Conservation (phyloP, 2,888 invertebrate species). For the Idaea biselata region DNA sequence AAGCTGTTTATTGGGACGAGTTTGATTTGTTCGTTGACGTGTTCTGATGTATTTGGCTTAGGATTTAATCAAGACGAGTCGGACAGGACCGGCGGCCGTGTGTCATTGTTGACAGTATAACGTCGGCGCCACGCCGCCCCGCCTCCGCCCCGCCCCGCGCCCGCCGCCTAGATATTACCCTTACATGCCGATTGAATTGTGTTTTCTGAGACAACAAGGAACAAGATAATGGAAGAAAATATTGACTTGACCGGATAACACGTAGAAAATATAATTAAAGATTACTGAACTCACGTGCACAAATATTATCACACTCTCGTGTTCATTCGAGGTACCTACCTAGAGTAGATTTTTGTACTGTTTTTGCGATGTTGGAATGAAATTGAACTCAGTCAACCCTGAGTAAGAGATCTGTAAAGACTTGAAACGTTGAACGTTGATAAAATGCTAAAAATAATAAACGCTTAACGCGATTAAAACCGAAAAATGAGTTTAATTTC, state of each 20-base stretch:
- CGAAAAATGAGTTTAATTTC: no score
- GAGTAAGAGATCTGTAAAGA: no score
- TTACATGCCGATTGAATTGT: background rate
- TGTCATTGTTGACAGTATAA: background rate
- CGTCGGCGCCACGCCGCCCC: background rate
- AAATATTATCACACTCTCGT: background rate
- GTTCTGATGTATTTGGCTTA: background rate
- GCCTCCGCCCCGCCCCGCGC: no score
- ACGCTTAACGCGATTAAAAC: no score
- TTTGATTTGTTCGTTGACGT: background rate
- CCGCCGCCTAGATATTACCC: background rate
- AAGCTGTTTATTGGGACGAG: background rate
- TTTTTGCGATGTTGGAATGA: no score
- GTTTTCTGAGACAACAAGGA: background rate
- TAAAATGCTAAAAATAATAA: no score
- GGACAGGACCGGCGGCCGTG: background rate
- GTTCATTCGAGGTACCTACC: no score
- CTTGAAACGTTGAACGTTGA: no score
- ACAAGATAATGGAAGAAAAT: background rate
- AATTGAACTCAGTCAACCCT: no score
- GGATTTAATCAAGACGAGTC: background rate
- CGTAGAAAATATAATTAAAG: background rate
- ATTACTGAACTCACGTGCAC: background rate
- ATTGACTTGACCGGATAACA: background rate
- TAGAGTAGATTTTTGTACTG: no score